A percentile compares a stretch with the other conserved stretches of the same genome.
These are phyloP conservation scores for Drosophila monieri DNA, from an alignment of 2,888 invertebrate genomes.

Conservation along the genomic window DNA sequence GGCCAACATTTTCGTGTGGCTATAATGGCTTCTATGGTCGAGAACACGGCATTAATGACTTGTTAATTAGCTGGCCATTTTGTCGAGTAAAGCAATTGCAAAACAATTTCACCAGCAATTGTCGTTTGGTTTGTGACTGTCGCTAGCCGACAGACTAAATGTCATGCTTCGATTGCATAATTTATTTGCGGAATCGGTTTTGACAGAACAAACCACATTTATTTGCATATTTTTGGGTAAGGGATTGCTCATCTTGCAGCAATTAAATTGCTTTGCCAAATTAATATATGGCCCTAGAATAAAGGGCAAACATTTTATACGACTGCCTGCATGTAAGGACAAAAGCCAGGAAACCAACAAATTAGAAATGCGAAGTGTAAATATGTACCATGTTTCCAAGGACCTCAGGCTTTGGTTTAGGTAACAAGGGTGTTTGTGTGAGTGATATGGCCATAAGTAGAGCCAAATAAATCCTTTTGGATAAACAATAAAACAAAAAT, in stretches of 20 bases:
- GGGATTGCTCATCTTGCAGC: constrained; percentile 18
- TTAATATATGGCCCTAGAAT: constrained; percentile 48
- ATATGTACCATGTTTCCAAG: background rate
- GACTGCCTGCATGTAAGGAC: constrained; percentile 1
- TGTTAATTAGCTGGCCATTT: constrained; percentile 48
- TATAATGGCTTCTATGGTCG: constrained; percentile 24
- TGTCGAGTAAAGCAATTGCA: constrained; percentile 43
- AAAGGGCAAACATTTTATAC: constrained; percentile 38
- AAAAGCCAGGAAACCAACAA: constrained; percentile 45
- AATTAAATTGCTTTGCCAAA: constrained; percentile 59
- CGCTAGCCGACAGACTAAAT: constrained; percentile 5
- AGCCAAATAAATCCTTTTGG: constrained; percentile 39
- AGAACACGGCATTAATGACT: constrained; percentile 36
- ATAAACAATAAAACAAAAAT: constrained; percentile 42
- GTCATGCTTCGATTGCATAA: constrained; percentile 24
- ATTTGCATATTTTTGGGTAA: constrained; percentile 37
- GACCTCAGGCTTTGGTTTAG: background rate
- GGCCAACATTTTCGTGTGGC: constrained; percentile 17
- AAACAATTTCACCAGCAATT: constrained; percentile 40
- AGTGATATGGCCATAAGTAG: constrained; percentile 9
- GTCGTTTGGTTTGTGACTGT: constrained; percentile 9
- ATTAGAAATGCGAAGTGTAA: constrained; percentile 31
- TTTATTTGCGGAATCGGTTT: constrained; percentile 23
- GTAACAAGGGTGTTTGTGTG: constrained; percentile 2
- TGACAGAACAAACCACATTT: constrained; percentile 15